Percentiles rank a stretch among this genome's conserved stretches.
phyloP scores from a whole-genome alignment of 2,888 invertebrate species.

The Ischnus inquisitorius region DNA sequence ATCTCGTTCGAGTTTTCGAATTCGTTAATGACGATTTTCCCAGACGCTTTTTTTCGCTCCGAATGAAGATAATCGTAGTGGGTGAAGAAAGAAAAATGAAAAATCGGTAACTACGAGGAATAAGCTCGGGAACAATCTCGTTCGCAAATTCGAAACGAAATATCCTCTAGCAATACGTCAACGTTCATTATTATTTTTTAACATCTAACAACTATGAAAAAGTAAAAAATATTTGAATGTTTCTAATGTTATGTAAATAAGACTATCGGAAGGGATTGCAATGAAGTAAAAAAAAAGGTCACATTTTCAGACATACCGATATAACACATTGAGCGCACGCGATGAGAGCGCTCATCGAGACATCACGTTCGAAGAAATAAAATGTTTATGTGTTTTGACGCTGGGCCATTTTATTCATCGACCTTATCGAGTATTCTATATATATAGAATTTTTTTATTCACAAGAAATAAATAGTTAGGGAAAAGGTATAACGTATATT shows the following conservation, averaged over 20 bases:
- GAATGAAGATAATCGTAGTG: background rate
- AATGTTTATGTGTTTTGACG: conserved; percentile 79
- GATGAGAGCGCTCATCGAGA: conserved; percentile 20
- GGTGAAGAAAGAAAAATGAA: background rate
- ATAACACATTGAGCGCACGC: conserved; percentile 31
- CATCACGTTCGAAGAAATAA: conserved; percentile 73
- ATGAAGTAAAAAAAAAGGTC: conserved; percentile 52
- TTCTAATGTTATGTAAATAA: conserved; percentile 83
- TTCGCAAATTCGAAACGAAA: conserved; percentile 37
- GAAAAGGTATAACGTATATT: background rate
- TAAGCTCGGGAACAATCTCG: conserved; percentile 43
- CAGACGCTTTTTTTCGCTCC: background rate
- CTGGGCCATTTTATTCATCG: conserved; percentile 22
- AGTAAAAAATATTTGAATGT: conserved; percentile 79
- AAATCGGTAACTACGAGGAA: conserved; percentile 6
- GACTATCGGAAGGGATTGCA: conserved; percentile 69
- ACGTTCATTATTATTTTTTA: conserved; percentile 77
- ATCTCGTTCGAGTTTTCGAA: conserved; percentile 45
- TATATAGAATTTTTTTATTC: background rate
- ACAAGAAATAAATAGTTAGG: background rate
- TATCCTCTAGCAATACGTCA: conserved; percentile 76
- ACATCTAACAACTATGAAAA: conserved; percentile 71
- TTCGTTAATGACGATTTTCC: conserved; percentile 52
- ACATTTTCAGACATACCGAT: conserved; percentile 57
- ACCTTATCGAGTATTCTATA: background rate